A percentile compares a stretch with the other conserved stretches of the same genome.
phyloP scores from a whole-genome alignment of 2,888 invertebrate genomes.

The Hybos culiciformis region DNA sequence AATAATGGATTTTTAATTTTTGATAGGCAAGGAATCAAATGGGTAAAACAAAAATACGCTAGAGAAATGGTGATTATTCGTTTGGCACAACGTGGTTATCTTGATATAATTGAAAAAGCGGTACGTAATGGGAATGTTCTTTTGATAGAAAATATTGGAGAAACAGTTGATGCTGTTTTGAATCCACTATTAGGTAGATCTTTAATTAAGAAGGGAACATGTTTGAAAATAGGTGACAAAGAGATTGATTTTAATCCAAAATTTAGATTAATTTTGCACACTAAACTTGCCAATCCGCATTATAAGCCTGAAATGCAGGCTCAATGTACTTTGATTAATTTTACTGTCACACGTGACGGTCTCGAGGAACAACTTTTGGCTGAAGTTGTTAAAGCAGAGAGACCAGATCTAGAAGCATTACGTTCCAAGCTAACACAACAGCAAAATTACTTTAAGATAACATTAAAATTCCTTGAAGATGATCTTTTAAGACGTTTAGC shows the following conservation, averaged over 20 bases:
- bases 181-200: slow-evolving; percentile 79
- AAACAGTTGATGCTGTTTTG: slow-evolving; percentile 77
- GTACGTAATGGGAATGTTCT: slow-evolving; percentile 61
- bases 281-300: slow-evolving; percentile 89
- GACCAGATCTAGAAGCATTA: slow-evolving; percentile 76
- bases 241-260: slow-evolving; percentile 76
- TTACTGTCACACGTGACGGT: slow-evolving; percentile 87
- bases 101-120: slow-evolving; percentile 68
- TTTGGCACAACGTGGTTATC: slow-evolving; percentile 65
- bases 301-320: slow-evolving; percentile 96
- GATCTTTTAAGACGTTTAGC: slow-evolving; percentile 74
- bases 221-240: slow-evolving; percentile 76
- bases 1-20: neutral
- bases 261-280: slow-evolving; percentile 77
- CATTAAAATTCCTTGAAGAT: slow-evolving; percentile 81
- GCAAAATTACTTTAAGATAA: slow-evolving; percentile 90
- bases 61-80: slow-evolving; percentile 57
- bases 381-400: slow-evolving; percentile 84
- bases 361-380: slow-evolving; percentile 86
- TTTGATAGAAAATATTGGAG: slow-evolving; percentile 80
- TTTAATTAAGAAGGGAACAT: slow-evolving; percentile 73
- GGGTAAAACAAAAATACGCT: slow-evolving; percentile 85
- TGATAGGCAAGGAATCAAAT: slow-evolving; percentile 70
- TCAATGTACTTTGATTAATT: slow-evolving; percentile 88
- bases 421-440: slow-evolving; percentile 77